Evolutionary conservation across 2,797 vertebrate genomes (phyloP), one percentile per base, ranked within the genome.

Genomic region (Pseudotriccus pelzelni): DNA sequence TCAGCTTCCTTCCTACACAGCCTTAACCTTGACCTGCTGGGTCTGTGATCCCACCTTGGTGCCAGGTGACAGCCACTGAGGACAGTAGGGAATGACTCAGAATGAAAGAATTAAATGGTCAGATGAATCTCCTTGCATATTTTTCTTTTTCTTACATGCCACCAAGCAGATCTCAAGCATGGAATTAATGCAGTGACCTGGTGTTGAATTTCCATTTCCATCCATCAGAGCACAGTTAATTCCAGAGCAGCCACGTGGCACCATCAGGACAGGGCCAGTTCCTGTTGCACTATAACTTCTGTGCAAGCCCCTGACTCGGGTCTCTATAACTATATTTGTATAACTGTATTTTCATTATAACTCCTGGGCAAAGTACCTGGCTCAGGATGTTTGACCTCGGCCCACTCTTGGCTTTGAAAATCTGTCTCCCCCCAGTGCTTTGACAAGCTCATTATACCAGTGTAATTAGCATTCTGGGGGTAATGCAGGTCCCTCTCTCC

Each of bases 281-380:
- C 50, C 47, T 34, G 1, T 0, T 4, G 49, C n/a, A 67, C n/a
- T 70, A 24, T 2, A 5, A 17, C 16, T 32, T 7, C 64, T 46
- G 37, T 30, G 37, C 83, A 59, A 69, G 83, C 34, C 32, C 30
- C 16, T 22, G 10, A 14, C 39, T 80, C 13, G 10, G 28, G 3
- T 32, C 39, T 20, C 46, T 16, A 3, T 1, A 10, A 0, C 18
- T 41, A 8, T 3, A 24, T 41, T 62, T 14, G 10, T 1, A 10
- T 6, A 47, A 0, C 27, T 55, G 14, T 4, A 3, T 62, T 75
- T 67, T 7, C 49, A 10, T 36, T 49, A 2, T 4, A 13, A 50
- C 8, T 53, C 41, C 84, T 66, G 43, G 23, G 20, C 81, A 46
- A 32, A 88, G n/a, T 2, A 52, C 36, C 66, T 39, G 36, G 24